These are phyloP conservation scores for Rhadina sibilatrix DNA, from an alignment of 2,113 vertebrate species.

Conservation along the genomic window DNA sequence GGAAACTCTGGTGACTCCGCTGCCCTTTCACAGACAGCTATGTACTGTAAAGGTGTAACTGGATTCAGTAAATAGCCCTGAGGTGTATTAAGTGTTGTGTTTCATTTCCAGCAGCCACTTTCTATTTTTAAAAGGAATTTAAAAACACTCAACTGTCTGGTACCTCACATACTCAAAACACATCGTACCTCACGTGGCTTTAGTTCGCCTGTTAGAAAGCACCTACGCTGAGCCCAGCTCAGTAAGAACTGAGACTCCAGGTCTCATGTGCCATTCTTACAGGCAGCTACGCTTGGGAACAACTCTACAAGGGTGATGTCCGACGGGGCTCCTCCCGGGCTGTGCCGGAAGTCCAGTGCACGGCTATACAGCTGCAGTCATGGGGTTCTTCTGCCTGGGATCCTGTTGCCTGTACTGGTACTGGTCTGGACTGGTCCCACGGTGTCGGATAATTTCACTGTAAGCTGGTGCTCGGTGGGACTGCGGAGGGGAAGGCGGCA, in stretches of 20 bases:
- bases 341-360: neutral
- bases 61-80: slow-evolving; percentile 32
- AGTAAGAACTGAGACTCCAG: slow-evolving; percentile 21
- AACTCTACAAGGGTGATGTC: neutral
- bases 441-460: slow-evolving; percentile 76
- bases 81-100: slow-evolving; percentile 13
- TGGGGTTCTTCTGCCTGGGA: slow-evolving; percentile 84
- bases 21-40: neutral
- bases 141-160: slow-evolving; percentile 5
- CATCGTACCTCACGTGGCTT: neutral
- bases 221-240: slow-evolving; percentile 25
- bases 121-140: slow-evolving; percentile 1
- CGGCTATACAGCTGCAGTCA: slow-evolving; percentile 88
- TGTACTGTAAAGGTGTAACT: neutral
- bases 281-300: neutral
- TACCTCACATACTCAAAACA: slow-evolving; percentile 4
- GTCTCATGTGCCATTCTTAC: neutral
- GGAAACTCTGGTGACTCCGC: neutral
- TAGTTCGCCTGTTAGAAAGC: neutral
- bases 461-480: slow-evolving; percentile 81
- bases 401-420: slow-evolving; percentile 78
- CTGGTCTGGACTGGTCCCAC: slow-evolving; percentile 75
- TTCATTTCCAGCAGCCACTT: slow-evolving; percentile 5
- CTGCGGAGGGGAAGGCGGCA: slow-evolving; percentile 90
- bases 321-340: accelerated